phyloP scores from a whole-genome alignment of 2,888 invertebrate genomes.

The Glyphotaelius pellucidus region DNA sequence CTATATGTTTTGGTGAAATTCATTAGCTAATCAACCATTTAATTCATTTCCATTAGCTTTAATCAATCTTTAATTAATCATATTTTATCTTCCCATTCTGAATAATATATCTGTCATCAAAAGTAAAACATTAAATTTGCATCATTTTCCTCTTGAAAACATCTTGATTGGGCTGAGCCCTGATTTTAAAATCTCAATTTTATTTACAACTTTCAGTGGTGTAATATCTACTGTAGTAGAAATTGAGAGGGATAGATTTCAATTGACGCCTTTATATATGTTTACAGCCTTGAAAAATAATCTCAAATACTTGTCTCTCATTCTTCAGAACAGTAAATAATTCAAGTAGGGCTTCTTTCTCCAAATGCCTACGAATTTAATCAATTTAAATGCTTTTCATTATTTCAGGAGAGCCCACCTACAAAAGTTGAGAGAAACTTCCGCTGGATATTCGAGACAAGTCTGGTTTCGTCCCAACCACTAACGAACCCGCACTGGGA shows the following conservation, averaged over 20 bases:
- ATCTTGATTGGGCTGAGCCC: no score
- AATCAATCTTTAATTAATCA: no score
- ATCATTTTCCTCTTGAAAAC: no score
- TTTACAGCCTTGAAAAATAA: not conserved
- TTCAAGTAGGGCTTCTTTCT: not conserved
- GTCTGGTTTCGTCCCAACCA: not conserved
- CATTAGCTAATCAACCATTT: no score
- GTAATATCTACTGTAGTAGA: not conserved
- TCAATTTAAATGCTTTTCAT: not conserved
- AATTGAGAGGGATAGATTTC: not conserved
- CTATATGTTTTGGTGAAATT: no score
- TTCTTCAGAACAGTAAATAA: not conserved
- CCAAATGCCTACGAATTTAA: not conserved
- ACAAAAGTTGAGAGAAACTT: not conserved
- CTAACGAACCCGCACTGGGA: not conserved
- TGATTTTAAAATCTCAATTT: not conserved
- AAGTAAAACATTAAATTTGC: no score
- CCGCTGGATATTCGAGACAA: not conserved
- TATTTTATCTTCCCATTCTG: no score
- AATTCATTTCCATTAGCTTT: no score
- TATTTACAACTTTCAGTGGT: not conserved
- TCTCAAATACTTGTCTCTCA: not conserved
- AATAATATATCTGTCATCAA: no score
- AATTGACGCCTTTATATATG: not conserved
- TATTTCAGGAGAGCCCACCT: not conserved